These are phyloP conservation scores for Apteryx owenii DNA, from an alignment of 2,113 vertebrate species.

Conservation along the genomic window DNA sequence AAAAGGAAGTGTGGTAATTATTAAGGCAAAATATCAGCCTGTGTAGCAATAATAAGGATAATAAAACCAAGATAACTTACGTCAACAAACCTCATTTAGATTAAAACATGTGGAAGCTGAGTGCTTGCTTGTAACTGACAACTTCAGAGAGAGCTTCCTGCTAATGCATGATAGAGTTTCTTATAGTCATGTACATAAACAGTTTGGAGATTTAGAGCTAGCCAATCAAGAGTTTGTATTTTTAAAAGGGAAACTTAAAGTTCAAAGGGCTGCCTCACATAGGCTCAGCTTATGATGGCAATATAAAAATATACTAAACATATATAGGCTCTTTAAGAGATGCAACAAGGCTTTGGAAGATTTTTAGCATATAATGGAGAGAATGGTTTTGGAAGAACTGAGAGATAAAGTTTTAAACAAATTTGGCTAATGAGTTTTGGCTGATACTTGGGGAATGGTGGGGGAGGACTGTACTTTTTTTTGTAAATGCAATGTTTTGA, in stretches of 20 bases:
- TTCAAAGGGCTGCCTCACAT: background rate
- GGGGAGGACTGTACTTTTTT: background rate
- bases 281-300: background rate
- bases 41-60: background rate
- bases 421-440: background rate
- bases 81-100: background rate
- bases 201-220: background rate
- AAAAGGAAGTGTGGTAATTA: background rate
- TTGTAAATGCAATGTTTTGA: background rate
- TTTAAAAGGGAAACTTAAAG: background rate
- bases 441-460: background rate
- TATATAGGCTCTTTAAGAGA: background rate
- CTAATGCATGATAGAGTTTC: background rate
- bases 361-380: background rate
- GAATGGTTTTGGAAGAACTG: background rate
- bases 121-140: background rate
- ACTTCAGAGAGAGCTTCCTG: background rate
- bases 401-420: background rate
- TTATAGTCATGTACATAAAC: background rate
- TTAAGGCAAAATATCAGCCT: background rate
- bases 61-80: background rate
- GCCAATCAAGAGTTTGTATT: background rate
- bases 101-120: background rate
- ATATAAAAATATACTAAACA: background rate
- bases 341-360: background rate